Evolutionary conservation across 2,113 vertebrate species (phyloP).

Genomic region (Dicrurus megarhynchus): DNA sequence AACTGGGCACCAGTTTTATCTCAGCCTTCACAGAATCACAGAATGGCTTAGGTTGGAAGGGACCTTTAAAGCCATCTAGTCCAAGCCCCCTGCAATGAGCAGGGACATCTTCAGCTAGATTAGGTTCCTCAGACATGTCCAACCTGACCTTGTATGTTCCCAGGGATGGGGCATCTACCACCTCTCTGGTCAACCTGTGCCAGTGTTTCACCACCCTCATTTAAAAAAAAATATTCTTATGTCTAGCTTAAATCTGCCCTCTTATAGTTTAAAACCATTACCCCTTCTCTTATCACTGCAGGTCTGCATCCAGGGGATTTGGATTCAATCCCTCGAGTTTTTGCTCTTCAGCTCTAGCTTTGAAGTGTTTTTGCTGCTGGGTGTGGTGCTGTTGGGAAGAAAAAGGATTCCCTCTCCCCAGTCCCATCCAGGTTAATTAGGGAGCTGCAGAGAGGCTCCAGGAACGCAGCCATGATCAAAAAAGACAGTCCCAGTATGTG

Average conservation of each 20-base stretch:
- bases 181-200: neutral
- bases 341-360: neutral
- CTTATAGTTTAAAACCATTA: neutral
- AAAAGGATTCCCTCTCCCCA: neutral
- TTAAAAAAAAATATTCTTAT: neutral
- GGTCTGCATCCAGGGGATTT: neutral
- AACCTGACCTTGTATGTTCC: neutral
- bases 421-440: neutral
- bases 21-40: neutral
- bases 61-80: neutral
- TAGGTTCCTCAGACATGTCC: neutral
- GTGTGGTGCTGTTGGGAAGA: neutral
- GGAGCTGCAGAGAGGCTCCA: rapidly evolving
- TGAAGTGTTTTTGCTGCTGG: neutral
- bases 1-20: neutral
- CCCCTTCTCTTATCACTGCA: neutral
- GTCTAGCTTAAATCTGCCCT: neutral
- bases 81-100: neutral
- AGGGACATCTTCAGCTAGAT: neutral
- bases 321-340: neutral
- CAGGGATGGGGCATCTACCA: neutral
- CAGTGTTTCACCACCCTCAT: neutral
- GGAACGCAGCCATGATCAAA: neutral
- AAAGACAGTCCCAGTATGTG: rapidly evolving
- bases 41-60: neutral